Percentiles rank a stretch among this genome's conserved stretches.
These are phyloP conservation scores for Apis cerana DNA, from an alignment of 1,140 invertebrate species.

Conservation along the genomic window DNA sequence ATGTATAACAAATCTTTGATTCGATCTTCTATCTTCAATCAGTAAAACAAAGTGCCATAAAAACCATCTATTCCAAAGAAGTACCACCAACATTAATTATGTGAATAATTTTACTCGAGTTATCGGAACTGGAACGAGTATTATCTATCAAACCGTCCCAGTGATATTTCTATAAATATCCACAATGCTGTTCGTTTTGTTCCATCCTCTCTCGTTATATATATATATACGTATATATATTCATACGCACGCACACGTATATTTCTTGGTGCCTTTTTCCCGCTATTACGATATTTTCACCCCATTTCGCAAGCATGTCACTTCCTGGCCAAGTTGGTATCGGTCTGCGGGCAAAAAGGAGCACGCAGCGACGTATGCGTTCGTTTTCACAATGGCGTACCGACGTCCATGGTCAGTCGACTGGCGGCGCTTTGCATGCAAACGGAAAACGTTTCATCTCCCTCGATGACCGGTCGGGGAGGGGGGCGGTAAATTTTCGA, in stretches of 20 bases:
- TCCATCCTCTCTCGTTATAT: neutral
- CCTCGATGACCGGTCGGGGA: conserved; percentile 8
- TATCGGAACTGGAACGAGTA: conserved; percentile 20
- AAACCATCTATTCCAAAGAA: neutral
- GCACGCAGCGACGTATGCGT: conserved; percentile 46
- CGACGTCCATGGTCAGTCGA: conserved; percentile 64
- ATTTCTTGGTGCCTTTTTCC: conserved; percentile 51
- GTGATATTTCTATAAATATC: conserved; percentile 35
- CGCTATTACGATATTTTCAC: conserved; percentile 63
- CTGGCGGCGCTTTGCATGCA: conserved; percentile 69
- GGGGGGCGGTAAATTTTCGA: conserved; percentile 63
- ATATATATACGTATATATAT: neutral
- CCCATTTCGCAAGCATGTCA: conserved; percentile 66
- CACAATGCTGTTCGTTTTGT: conserved; percentile 33
- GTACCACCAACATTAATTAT: no score
- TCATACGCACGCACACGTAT: neutral
- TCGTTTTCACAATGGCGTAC: conserved; percentile 45
- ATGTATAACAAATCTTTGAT: no score
- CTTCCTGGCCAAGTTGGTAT: conserved; percentile 66
- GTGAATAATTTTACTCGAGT: conserved; percentile 22
- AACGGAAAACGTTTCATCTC: conserved; percentile 65
- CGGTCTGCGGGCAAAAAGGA: conserved; percentile 56
- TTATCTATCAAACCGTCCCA: conserved; percentile 9
- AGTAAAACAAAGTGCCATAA: neutral
- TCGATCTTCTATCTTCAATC: no score